These are phyloP conservation scores for Sipha flava DNA, from an alignment of 1,140 invertebrate genomes.

Conservation along the genomic window DNA sequence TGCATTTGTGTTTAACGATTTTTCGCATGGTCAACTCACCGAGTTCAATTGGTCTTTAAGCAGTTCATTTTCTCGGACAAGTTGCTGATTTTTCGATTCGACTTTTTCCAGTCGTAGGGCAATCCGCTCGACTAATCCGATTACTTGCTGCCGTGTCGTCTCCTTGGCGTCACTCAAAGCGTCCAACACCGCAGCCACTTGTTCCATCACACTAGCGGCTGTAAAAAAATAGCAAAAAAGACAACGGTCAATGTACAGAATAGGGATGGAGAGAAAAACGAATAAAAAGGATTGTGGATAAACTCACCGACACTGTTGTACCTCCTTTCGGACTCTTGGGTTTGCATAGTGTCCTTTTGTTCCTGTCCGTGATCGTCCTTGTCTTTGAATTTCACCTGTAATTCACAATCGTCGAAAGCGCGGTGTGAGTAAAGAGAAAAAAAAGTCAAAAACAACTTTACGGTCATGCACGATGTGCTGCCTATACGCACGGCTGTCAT, in stretches of 20 bases:
- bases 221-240: no score
- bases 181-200: slow-evolving; percentile 41
- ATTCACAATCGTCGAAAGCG: no score
- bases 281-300: no score
- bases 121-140: slow-evolving; percentile 39
- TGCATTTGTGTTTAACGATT: no score
- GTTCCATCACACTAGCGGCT: slow-evolving; percentile 39
- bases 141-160: slow-evolving; percentile 40
- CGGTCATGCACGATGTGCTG: not conserved
- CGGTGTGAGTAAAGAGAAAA: no score
- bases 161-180: slow-evolving; percentile 42
- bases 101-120: slow-evolving; percentile 36
- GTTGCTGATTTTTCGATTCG: slow-evolving; percentile 2
- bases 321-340: not conserved
- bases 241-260: no score
- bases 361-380: not conserved
- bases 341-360: not conserved
- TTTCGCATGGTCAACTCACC: not conserved
- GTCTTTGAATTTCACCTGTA: not conserved
- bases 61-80: not conserved
- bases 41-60: slow-evolving; percentile 19
- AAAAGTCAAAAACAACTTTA: not conserved
- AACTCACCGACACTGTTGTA: slow-evolving; percentile 3
- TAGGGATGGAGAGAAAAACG: no score
- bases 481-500: not conserved